Percentiles rank a stretch among this genome's conserved stretches.
Conservation (phyloP, 2,888 invertebrate genomes). For the Falcaria lacertinaria region DNA sequence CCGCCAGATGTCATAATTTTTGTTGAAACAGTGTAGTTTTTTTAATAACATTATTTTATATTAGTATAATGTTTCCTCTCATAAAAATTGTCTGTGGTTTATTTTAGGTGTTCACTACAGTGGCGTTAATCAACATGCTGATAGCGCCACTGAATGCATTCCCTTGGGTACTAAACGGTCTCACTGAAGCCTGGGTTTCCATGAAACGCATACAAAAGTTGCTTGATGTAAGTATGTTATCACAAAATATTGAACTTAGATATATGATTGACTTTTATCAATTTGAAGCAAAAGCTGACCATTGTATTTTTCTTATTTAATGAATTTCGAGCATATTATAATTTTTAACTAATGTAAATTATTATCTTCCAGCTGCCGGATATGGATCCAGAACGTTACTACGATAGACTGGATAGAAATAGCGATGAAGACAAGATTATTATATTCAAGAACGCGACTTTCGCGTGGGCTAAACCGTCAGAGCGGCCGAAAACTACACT, state of each 20-base stretch:
- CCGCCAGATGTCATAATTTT: too few species aligned
- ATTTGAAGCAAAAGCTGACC: too few species aligned
- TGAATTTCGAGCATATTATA: too few species aligned
- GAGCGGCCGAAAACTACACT: constrained; percentile 39
- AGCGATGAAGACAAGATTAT: constrained; percentile 77
- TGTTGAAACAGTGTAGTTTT: too few species aligned
- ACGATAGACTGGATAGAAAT: constrained; percentile 73
- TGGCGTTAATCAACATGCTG: constrained; percentile 97
- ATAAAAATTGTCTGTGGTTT: constrained; percentile 5
- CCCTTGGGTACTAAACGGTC: constrained; percentile 98
- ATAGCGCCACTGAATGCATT: constrained; percentile 97
- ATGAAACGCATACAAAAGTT: constrained; percentile 91
- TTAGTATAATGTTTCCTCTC: too few species aligned
- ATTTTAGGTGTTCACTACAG: constrained; percentile 89
- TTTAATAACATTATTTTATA: too few species aligned
- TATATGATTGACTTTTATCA: not conserved
- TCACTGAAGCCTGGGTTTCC: constrained; percentile 98
- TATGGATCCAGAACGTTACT: constrained; percentile 82
- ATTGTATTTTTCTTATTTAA: too few species aligned
- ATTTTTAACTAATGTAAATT: not conserved
- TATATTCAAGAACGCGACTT: constrained; percentile 80
- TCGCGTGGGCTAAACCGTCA: constrained; percentile 77
- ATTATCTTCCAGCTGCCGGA: constrained; percentile 75
- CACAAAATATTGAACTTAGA: too few species aligned
- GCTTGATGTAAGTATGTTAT: constrained; percentile 85